phyloP scores from a whole-genome alignment of 1,140 invertebrate genomes.

The Heterodera schachtii region DNA sequence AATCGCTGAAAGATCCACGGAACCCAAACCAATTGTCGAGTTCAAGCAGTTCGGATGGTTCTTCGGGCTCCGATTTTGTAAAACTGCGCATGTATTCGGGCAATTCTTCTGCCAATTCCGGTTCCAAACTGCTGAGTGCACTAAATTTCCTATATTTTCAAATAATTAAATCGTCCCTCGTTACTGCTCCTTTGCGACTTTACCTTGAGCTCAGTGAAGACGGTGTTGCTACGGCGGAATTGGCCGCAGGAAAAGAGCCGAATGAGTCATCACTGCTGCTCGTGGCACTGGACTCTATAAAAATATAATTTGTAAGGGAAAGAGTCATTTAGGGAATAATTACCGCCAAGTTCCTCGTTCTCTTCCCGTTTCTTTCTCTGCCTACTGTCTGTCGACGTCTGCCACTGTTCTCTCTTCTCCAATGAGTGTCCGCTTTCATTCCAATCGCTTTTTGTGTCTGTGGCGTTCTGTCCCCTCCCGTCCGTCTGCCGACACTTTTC shows the following conservation, averaged over 20 bases:
- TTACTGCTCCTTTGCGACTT: not conserved
- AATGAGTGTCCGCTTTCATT: not conserved
- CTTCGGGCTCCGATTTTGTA: not conserved
- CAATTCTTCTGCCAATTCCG: conserved; percentile 32
- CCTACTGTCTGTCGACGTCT: not conserved
- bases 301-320: no score
- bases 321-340: not conserved
- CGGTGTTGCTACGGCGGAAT: not conserved
- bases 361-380: not conserved
- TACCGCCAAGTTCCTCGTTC: not conserved
- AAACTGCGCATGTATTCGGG: not conserved
- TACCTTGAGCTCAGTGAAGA: not conserved
- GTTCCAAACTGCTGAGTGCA: not conserved
- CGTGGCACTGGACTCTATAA: not conserved
- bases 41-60: conserved; percentile 33
- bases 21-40: conserved; percentile 46
- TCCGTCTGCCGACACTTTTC: not conserved
- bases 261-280: not conserved
- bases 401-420: not conserved
- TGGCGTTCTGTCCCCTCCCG: not conserved
- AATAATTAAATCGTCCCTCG: no score
- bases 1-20: conserved; percentile 29
- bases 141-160: conserved; percentile 8
- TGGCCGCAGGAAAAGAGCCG: not conserved
- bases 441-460: not conserved